Evolutionary conservation across 2,113 vertebrate genomes (phyloP), one percentile per base, ranked within the genome.

Genomic region (Bothrops jararaca): DNA sequence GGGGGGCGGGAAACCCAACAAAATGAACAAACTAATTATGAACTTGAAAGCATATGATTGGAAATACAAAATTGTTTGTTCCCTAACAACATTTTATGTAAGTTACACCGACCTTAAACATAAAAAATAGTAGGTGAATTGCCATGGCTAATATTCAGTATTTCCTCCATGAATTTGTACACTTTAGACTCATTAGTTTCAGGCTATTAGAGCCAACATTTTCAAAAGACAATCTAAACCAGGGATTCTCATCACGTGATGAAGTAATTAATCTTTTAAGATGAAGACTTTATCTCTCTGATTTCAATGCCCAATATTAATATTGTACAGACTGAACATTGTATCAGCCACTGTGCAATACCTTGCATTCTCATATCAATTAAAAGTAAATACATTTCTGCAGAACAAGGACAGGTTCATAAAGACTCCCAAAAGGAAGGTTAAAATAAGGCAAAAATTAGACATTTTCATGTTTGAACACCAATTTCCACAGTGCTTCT

Each of bases 331-430:
- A 20, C 20, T n/a, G 24, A 80, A 48, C 23, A 22, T 56, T 22
- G 11, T 53, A 80, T 56, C 52, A 34, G 87, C 42, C 45, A 85
- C 10, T n/a, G 18, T 29, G 50, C 39, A 80, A 53, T n/a, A 42
- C 74, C 56, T 50, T 53, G 54, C 39, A 45, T 9, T 24, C 88
- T 80, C 88, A 92, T 42, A 45, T 53, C 24, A 89, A 85, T 92
- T 34, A 89, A 92, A 89, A 85, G 50, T 69, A 92, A 89, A 80
- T 89, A 89, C 5, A n/a, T 52, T 60, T n/a, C 74, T 90, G 56
- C 54, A 58, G 42, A 57, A 60, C 0, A 7, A 15, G 54, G 42
- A 64, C 3, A 80, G 53, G 50, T 50, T 92, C 22, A 39, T 54
- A 29, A 80, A 50, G 12, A 42, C 15, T 80, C 95, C 94, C 52